Evolutionary conservation across 2,888 invertebrate genomes (phyloP).

Genomic region (Cordilura impudica): DNA sequence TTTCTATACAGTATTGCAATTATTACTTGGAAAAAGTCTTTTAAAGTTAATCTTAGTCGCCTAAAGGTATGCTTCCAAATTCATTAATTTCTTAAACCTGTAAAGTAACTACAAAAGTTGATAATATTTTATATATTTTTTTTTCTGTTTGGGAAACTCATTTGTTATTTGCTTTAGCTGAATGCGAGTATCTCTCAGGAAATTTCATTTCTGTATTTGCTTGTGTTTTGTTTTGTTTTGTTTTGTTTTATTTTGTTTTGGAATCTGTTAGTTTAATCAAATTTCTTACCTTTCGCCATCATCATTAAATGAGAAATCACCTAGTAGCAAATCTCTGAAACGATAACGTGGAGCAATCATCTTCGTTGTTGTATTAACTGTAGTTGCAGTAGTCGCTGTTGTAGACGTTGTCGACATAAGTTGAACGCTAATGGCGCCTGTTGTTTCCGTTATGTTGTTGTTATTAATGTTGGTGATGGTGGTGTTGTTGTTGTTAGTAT

Average conservation of each 20-base stretch:
- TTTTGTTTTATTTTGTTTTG: not conserved
- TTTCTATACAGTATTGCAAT: no score
- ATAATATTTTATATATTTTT: not conserved
- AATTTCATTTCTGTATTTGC: not conserved
- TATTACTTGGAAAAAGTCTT: no score
- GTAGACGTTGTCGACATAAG: conserved; percentile 66
- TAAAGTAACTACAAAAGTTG: no score
- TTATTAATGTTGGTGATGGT: not conserved
- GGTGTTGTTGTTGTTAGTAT: conserved; percentile 25
- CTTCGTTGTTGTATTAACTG: conserved; percentile 68
- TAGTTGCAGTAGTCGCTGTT: conserved; percentile 51
- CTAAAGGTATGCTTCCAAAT: not conserved
- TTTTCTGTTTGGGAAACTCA: not conserved
- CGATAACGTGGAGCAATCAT: conserved; percentile 83
- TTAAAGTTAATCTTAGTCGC: no score
- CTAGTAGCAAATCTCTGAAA: conserved; percentile 86
- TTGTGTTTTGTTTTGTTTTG: not conserved
- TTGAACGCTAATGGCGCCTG: conserved; percentile 26
- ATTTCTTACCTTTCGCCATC: conserved; percentile 86
- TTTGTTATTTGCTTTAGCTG: not conserved
- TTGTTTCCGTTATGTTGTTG: not conserved
- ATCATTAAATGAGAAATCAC: conserved; percentile 87
- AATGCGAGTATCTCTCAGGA: not conserved
- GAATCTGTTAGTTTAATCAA: not conserved
- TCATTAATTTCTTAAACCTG: not conserved